These are phyloP conservation scores for Drosophila pseudotalamancana DNA, from an alignment of 2,888 invertebrate genomes.

Conservation along the genomic window DNA sequence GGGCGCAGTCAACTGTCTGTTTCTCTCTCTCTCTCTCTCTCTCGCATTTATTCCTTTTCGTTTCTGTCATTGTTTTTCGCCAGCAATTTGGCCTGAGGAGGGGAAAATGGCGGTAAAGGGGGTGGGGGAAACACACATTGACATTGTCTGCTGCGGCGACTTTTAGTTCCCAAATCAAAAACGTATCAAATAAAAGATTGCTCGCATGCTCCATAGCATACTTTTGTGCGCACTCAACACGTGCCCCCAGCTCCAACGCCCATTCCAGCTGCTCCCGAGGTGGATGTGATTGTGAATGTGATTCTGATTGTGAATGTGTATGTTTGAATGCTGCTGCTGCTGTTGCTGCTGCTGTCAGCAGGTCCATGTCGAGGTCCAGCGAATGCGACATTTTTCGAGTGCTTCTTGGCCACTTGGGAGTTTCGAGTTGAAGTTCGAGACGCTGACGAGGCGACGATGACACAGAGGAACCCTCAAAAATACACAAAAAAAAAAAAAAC, in stretches of 20 bases:
- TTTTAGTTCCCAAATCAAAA: slow-evolving; percentile 67
- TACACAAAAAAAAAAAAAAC: not conserved
- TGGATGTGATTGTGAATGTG: slow-evolving; percentile 13
- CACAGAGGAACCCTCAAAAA: slow-evolving; percentile 14
- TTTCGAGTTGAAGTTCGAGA: slow-evolving; percentile 30
- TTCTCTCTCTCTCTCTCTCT: not conserved
- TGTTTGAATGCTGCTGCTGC: slow-evolving; percentile 14
- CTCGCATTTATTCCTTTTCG: slow-evolving; percentile 20
- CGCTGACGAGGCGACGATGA: slow-evolving; percentile 38
- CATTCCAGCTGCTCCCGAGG: not conserved
- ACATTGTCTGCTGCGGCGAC: slow-evolving; percentile 64
- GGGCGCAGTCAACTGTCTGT: slow-evolving; percentile 26
- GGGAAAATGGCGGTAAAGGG: not conserved
- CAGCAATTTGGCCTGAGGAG: slow-evolving; percentile 26
- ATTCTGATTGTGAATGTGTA: slow-evolving; percentile 3
- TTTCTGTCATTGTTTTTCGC: slow-evolving; percentile 57
- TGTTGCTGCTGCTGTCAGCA: slow-evolving; percentile 32
- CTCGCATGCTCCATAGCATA: slow-evolving; percentile 48
- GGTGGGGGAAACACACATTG: slow-evolving; percentile 28
- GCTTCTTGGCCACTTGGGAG: slow-evolving; percentile 45
- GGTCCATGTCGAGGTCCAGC: slow-evolving; percentile 18
- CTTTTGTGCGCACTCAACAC: slow-evolving; percentile 69
- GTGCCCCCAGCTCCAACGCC: slow-evolving; percentile 30
- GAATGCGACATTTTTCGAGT: slow-evolving; percentile 14
- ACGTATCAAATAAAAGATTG: slow-evolving; percentile 76